phyloP scores from a whole-genome alignment of 2,113 vertebrate genomes.

The Leptodactylus fuscus region DNA sequence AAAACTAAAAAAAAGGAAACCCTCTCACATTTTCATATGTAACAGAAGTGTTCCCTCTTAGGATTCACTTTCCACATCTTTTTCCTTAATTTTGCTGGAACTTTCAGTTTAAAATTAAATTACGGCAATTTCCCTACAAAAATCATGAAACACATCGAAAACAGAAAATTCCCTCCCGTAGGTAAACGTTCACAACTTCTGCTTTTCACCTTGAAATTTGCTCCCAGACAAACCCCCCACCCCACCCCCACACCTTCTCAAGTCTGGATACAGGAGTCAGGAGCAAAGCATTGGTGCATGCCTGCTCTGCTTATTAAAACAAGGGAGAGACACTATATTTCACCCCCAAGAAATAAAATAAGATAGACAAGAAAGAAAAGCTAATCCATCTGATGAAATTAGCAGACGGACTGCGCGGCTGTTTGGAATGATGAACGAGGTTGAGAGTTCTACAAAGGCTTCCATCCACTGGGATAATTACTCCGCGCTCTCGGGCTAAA shows the following conservation, averaged over 20 bases:
- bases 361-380: constrained; percentile 94
- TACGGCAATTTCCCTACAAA: not conserved
- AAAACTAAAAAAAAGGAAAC: not conserved
- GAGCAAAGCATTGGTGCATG: constrained; percentile 82
- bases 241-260: constrained; percentile 79
- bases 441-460: constrained; percentile 92
- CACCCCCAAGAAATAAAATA: constrained; percentile 91
- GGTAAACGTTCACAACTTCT: constrained; percentile 76
- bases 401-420: constrained; percentile 92
- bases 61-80: not conserved
- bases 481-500: constrained; percentile 92
- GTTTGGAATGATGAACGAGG: constrained; percentile 94
- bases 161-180: constrained; percentile 72
- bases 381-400: constrained; percentile 99
- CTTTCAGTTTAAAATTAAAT: too few species aligned
- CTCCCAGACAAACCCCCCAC: constrained; percentile 68
- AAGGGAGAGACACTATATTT: constrained; percentile 80
- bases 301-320: constrained; percentile 91
- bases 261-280: constrained; percentile 71
- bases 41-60: not conserved
- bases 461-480: constrained; percentile 98
- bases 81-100: too few species aligned
- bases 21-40: not conserved
- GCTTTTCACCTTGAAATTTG: constrained; percentile 91
- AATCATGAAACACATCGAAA: constrained; percentile 57